Base-by-base conservation (phyloP, 2,113 vertebrate genomes). In the Gobiocypris rarus region DNA sequence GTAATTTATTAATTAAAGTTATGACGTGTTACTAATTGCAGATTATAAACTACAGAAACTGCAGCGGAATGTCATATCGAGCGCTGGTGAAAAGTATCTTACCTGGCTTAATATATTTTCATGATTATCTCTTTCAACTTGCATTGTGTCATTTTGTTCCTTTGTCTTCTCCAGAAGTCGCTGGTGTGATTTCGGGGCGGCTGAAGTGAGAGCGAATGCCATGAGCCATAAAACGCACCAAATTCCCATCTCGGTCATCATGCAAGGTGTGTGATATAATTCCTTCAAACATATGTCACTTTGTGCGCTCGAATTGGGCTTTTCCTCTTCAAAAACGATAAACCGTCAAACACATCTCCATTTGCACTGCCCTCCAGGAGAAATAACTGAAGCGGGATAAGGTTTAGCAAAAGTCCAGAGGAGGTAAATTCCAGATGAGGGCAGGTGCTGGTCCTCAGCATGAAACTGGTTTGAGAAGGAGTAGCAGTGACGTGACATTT, bases 41-140 rank as follows among this genome's bases (percentile, higher is more conserved):
- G 31, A 34, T 67, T 77, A 50, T 54, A 78, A 2, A 58, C 9
- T 10, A 61, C 56, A 50, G 3, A 71, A 14, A 3, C 1, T 10
- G 22, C 22, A 11, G 4, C 34, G 75, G 52, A 4, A 34, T 56
- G 28, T 1, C 10, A 22, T 17, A 43, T 22, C 9, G 3, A 11
- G 15, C n/a, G 4, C 1, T 22, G 15, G 17, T 58, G 13, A 11
- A n/a, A 59, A 0, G 14, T 9, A 10, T 70, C 88, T 65, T 93
- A 98, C 97, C 96, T 96, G 94, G 0, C 96, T 96, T 38, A 97
- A 89, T 84, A 97, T 93, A 89, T 93, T 95, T 80, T 96, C 94
- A 71, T 94, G 95, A 75, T 91, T 95, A 76, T 96, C 93, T 8
- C 86, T 89, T 86, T 95, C 95, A 58, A 95, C 93, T 61, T 95